Evolutionary conservation across 23 tunicate species (phyloP).

Genomic region (Aplidium turbinatum): DNA sequence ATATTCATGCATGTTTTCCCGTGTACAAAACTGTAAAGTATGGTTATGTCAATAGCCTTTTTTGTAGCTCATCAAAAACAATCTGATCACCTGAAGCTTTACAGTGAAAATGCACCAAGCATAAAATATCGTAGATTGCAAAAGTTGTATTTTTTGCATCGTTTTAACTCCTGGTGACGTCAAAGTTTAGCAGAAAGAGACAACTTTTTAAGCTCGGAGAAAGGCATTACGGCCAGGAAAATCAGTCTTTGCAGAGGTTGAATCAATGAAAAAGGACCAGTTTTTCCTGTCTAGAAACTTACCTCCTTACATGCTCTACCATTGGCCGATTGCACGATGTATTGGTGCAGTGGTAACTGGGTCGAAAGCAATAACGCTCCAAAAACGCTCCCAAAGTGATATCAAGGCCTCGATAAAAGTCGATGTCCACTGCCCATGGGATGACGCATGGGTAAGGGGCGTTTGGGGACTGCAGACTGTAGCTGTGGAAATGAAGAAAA

Average conservation of each 20-base stretch:
- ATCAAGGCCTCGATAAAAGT: constrained; percentile 78
- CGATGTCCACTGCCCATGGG: constrained; percentile 93
- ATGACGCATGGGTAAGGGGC: constrained; percentile 85
- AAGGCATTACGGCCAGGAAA: neutral
- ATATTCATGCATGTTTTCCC: constrained; percentile 68
- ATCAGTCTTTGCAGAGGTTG: neutral
- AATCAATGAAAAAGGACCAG: no score
- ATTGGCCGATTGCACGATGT: constrained; percentile 79
- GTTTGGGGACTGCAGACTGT: constrained; percentile 83
- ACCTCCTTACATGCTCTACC: constrained; percentile 95
- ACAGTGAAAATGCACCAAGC: neutral
- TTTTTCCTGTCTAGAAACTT: no score
- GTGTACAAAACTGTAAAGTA: constrained; percentile 69
- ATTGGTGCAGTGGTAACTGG: constrained; percentile 80
- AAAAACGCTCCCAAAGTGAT: constrained; percentile 93
- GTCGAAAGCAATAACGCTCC: constrained; percentile 91
- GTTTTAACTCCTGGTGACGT: no score
- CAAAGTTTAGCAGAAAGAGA: no score
- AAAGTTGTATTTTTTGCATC: neutral
- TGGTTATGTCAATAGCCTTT: no score
- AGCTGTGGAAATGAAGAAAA: constrained; percentile 26
- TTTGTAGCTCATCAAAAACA: no score
- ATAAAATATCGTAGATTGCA: neutral
- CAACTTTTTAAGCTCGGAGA: no score
- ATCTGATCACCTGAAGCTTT: neutral